phyloP scores from a whole-genome alignment of 1,140 invertebrate species.

The Danaus melanippus region DNA sequence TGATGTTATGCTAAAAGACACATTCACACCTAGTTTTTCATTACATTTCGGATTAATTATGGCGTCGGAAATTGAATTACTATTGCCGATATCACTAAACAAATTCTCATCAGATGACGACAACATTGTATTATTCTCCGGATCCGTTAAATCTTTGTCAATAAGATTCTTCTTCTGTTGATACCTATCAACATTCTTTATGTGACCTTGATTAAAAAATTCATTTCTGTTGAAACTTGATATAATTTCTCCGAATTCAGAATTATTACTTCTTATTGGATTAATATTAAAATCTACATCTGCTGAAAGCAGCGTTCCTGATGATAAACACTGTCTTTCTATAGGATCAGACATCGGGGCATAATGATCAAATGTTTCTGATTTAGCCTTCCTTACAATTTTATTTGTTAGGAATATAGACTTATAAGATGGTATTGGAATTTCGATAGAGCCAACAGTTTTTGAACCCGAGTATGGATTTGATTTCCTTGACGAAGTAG shows the following conservation, averaged over 20 bases:
- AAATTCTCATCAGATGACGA: no score
- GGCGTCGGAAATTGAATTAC: no score
- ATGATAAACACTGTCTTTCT: conserved; percentile 23
- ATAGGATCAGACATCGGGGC: conserved; percentile 19
- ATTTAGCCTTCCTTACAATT: conserved; percentile 12
- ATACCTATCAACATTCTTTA: no score
- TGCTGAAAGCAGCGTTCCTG: conserved; percentile 18
- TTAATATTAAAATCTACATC: conserved; percentile 15
- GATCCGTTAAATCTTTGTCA: no score
- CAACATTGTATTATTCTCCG: no score
- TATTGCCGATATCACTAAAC: no score
- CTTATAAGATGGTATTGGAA: conserved; percentile 14
- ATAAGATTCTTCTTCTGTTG: no score
- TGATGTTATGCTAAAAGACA: no score
- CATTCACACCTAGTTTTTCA: no score
- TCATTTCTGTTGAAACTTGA: no score
- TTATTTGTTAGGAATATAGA: conserved; percentile 1
- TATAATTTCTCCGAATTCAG: not conserved
- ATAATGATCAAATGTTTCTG: conserved; percentile 15
- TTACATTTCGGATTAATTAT: no score
- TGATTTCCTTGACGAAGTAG: conserved; percentile 25
- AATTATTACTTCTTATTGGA: conserved; percentile 3
- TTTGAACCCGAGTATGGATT: conserved; percentile 28
- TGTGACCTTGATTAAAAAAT: no score
- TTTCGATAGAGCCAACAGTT: conserved; percentile 21